Base-by-base conservation (phyloP, 37 sponge, comb jelly and placozoan species). In the Spongia lamella region DNA sequence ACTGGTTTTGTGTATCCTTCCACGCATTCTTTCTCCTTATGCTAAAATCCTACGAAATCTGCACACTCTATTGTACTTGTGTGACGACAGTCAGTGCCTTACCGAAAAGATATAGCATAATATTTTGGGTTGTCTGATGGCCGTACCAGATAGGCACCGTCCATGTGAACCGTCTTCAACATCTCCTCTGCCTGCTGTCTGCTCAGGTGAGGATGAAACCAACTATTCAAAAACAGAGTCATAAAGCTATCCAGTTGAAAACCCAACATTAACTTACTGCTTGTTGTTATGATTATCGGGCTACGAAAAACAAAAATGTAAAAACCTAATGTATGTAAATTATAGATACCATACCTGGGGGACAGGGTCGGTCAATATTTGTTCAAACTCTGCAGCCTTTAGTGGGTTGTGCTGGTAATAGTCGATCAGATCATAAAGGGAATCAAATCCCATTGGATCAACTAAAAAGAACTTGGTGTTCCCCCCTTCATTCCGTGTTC, bases 71-170 rank as follows among this genome's bases (percentile, higher is more conserved):
- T n/a, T n/a, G n/a, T n/a, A n/a, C n/a, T n/a, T n/a, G n/a, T n/a
- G n/a, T n/a, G n/a, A n/a, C n/a, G 53, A 17, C 14, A 17, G 53
- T 19, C 19, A 19, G 17, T 22, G 33, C 19, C 77, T 61, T 19
- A 90, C 94, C 93, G 78, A 82, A 96, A 96, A 1, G 93, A 88
- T 32, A 96, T 88, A 38, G 94, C 87, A 61, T 81, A 96, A 32
- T 22, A 22, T 75, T 74, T 65, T 39, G 34, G 57, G 39, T 75
- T 66, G 38, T 68, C 90, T 38, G 82, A 85, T 0, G 76, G 90
- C 6, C 99, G 74, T 9, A 98, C 86, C 11, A 98, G 89, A 71
- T 92, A 98, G 32, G 99, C 95, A 37, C 99, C 99, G 35, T 98
- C 93, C 90, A 91, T 86, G 31, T 81, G 69, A 38, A 96, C 96